These are phyloP conservation scores for Tokudaia tokunoshimensis DNA, from an alignment of 2,797 vertebrate genomes.

Conservation along the genomic window DNA sequence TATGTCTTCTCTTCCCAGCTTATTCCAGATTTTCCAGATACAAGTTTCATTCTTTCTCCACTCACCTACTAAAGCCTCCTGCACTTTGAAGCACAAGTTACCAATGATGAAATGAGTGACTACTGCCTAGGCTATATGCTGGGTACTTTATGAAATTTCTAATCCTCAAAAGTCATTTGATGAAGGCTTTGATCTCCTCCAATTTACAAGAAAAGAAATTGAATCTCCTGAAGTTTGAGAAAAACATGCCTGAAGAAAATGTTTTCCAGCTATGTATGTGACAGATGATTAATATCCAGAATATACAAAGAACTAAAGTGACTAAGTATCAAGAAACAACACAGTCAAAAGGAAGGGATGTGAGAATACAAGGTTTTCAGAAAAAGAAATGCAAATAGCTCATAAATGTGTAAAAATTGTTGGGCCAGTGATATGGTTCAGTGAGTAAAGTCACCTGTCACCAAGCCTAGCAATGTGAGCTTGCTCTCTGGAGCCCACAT, in stretches of 20 bases:
- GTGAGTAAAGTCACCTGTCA: not conserved
- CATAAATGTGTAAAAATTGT: not conserved
- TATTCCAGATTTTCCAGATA: slow-evolving; percentile 11
- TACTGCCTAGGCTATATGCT: not conserved
- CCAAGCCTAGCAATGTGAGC: not conserved
- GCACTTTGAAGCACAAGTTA: not conserved
- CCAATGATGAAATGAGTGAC: not conserved
- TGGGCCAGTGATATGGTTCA: not conserved
- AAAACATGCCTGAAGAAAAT: not conserved
- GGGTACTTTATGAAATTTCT: slow-evolving; percentile 29
- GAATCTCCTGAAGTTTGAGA: slow-evolving; percentile 47
- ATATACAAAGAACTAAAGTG: not conserved
- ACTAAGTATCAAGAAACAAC: not conserved
- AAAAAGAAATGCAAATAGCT: not conserved
- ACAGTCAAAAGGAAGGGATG: not conserved
- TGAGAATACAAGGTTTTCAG: not conserved
- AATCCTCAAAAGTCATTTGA: not conserved
- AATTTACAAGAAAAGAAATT: slow-evolving; percentile 32
- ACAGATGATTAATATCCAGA: not conserved
- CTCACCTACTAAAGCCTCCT: not conserved
- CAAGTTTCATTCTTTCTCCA: slow-evolving; percentile 8
- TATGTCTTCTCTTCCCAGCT: not conserved
- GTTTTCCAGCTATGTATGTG: not conserved
- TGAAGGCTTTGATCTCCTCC: not conserved
- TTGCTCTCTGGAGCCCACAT: not conserved